Percentiles rank a stretch among this genome's conserved stretches.
These are phyloP conservation scores for Phoronis australis DNA, from an alignment of 2,888 invertebrate species.

Conservation along the genomic window DNA sequence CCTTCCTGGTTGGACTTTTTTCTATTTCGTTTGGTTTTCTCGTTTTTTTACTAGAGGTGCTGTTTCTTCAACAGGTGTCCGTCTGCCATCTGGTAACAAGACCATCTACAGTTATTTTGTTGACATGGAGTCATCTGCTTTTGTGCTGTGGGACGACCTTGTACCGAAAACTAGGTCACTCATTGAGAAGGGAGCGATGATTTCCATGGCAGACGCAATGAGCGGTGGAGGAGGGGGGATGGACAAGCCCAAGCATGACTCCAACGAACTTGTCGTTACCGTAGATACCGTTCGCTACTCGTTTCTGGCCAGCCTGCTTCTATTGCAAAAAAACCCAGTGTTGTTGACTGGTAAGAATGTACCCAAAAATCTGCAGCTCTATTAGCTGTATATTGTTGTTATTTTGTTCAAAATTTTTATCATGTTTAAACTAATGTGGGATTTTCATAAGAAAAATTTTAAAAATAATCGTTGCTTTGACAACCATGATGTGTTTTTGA, in stretches of 20 bases:
- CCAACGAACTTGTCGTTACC: constrained; percentile 46
- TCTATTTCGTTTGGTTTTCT: too few species aligned
- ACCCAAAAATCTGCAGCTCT: too few species aligned
- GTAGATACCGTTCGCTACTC: constrained; percentile 51
- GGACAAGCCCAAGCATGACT: constrained; percentile 10
- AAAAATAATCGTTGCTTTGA: too few species aligned
- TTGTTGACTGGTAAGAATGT: constrained; percentile 41
- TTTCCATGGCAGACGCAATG: constrained; percentile 47
- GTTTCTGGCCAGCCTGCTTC: constrained; percentile 43
- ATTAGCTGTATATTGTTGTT: too few species aligned
- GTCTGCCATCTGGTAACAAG: constrained; percentile 46
- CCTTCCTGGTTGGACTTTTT: too few species aligned
- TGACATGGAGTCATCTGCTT: constrained; percentile 48
- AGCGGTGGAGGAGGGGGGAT: constrained; percentile 22
- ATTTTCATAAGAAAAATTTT: too few species aligned
- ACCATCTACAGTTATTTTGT: constrained; percentile 51
- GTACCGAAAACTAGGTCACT: constrained; percentile 48
- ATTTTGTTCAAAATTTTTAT: too few species aligned
- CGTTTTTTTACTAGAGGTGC: too few species aligned
- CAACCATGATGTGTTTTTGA: too few species aligned
- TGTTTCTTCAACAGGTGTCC: constrained; percentile 36
- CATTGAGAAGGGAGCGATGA: constrained; percentile 47
- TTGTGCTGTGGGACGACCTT: constrained; percentile 48
- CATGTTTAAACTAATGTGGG: too few species aligned
- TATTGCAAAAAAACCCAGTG: constrained; percentile 47